Evolutionary conservation across 2,797 vertebrate species (phyloP).

Genomic region (Tenualosa ilisha): DNA sequence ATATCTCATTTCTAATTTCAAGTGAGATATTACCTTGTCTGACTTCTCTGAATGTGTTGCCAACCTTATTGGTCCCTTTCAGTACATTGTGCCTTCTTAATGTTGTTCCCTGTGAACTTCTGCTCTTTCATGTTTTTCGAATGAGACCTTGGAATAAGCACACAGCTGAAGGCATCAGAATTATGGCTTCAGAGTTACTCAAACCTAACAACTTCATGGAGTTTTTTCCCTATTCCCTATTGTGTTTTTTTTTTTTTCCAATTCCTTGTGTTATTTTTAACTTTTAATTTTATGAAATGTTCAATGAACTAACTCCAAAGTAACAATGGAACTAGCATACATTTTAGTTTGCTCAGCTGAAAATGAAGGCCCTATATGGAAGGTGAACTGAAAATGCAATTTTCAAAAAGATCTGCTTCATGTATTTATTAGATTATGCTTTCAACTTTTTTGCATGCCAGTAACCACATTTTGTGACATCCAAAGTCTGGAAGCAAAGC

Average conservation of each 20-base stretch:
- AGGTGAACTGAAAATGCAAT: background rate
- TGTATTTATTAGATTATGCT: slow-evolving; percentile 9
- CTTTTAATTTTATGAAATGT: background rate
- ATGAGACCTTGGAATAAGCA: background rate
- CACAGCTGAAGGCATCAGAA: background rate
- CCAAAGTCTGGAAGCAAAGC: background rate
- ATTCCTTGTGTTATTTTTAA: background rate
- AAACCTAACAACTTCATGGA: background rate
- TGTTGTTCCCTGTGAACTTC: too few relatives aligned
- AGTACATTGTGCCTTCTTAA: background rate
- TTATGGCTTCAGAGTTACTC: background rate
- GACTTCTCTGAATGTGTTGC: background rate
- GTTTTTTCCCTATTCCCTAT: background rate
- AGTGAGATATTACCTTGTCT: background rate
- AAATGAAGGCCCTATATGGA: background rate
- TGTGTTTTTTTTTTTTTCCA: background rate
- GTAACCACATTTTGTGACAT: background rate
- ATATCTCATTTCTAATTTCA: background rate
- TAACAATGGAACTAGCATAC: background rate
- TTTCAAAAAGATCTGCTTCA: background rate
- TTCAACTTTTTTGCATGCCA: slow-evolving; percentile 2
- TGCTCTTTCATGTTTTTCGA: background rate
- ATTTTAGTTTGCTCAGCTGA: background rate
- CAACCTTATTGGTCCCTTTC: background rate
- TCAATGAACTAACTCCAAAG: background rate